A percentile compares a stretch with the other conserved stretches of the same genome.
Conservation (phyloP, 2,888 invertebrate species). For the Liodrosophila aerea region DNA sequence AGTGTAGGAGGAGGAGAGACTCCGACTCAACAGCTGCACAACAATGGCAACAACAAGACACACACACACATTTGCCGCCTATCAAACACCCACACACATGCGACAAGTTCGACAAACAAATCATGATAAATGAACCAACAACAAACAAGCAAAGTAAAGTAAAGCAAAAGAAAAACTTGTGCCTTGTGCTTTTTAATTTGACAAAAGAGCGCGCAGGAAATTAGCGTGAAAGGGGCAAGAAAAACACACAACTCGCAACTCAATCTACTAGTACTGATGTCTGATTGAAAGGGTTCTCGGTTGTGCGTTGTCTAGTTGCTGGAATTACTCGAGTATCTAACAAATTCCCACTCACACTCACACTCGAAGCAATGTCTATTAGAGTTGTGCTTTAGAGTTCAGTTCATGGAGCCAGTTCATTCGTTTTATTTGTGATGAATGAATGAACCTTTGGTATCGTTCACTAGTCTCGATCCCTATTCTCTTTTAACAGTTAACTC, state of each 20-base stretch:
- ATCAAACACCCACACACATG: constrained; percentile 52
- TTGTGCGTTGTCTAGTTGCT: constrained; percentile 9
- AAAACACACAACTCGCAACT: constrained; percentile 56
- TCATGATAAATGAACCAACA: constrained; percentile 78
- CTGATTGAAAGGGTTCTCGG: constrained; percentile 75
- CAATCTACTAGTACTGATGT: constrained; percentile 12
- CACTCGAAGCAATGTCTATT: too few relatives aligned
- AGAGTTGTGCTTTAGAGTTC: too few relatives aligned
- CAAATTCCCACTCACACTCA: too few relatives aligned
- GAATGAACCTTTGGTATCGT: too few relatives aligned
- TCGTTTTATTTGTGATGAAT: too few relatives aligned
- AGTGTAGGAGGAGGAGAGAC: not conserved
- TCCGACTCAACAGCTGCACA: constrained; percentile 43
- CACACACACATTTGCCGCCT: constrained; percentile 72
- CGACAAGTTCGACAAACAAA: constrained; percentile 76
- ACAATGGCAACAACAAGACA: constrained; percentile 56
- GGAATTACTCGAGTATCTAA: not conserved
- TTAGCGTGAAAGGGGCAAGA: constrained; percentile 65
- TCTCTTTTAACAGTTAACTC: too few relatives aligned
- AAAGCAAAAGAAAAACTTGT: constrained; percentile 56
- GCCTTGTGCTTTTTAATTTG: constrained; percentile 70
- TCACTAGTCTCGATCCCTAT: too few relatives aligned
- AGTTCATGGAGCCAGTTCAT: too few relatives aligned
- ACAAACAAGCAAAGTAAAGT: constrained; percentile 47
- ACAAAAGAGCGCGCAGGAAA: constrained; percentile 67